phyloP scores from a whole-genome alignment of 2,797 vertebrate genomes.

The Squalus acanthias region DNA sequence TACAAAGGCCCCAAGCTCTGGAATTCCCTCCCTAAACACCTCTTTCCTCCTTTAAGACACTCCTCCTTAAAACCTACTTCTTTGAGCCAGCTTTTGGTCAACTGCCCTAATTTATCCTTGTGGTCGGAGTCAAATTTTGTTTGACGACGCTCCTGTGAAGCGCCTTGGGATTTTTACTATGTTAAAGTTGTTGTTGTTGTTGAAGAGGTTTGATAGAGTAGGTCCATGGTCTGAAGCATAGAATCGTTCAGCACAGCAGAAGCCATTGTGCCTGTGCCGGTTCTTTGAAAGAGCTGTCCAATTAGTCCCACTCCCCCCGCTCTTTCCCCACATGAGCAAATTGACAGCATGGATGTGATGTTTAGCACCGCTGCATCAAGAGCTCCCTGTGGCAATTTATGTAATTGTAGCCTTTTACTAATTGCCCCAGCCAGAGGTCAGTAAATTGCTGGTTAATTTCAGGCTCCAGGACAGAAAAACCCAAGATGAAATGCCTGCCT shows the following conservation, averaged over 20 bases:
- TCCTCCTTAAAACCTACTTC: too few species aligned
- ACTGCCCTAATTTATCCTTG: too few species aligned
- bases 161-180: too few species aligned
- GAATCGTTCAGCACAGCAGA: neutral
- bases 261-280: neutral
- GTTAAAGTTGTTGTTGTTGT: too few species aligned
- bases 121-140: too few species aligned
- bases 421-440: neutral
- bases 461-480: neutral
- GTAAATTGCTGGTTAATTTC: neutral
- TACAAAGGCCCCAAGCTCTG: too few species aligned
- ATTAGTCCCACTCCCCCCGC: neutral
- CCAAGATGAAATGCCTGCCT: neutral
- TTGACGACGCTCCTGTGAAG: too few species aligned
- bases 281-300: neutral
- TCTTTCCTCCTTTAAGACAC: too few species aligned
- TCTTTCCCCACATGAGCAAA: neutral
- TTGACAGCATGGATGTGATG: neutral
- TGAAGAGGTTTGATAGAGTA: neutral
- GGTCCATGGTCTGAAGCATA: neutral
- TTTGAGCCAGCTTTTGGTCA: too few species aligned
- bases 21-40: too few species aligned
- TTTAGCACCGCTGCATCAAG: neutral
- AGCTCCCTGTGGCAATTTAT: neutral
- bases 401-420: neutral